Percentiles rank a stretch among this genome's conserved stretches.
Conservation (phyloP, 1,140 invertebrate species). For the Laupala kohalensis region DNA sequence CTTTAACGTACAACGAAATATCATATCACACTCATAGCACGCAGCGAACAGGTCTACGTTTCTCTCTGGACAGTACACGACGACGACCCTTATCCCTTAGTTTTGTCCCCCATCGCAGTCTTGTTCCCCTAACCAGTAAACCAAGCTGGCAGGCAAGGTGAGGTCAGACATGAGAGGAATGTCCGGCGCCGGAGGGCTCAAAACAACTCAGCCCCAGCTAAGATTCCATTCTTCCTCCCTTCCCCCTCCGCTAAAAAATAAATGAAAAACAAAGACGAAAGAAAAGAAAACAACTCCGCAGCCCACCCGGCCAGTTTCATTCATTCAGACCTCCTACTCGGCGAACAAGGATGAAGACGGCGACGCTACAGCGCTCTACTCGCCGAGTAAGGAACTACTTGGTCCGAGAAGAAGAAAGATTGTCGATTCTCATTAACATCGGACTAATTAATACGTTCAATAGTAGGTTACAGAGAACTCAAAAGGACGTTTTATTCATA, state of each 20-base stretch:
- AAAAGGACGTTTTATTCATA: too few species aligned
- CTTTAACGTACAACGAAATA: too few species aligned
- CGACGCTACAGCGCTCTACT: neutral
- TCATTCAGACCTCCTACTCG: constrained; percentile 15
- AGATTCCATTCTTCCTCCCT: constrained; percentile 13
- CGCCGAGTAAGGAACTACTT: neutral
- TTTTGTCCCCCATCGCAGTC: neutral
- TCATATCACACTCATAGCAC: too few species aligned
- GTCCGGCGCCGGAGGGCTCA: constrained; percentile 12
- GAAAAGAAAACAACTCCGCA: neutral
- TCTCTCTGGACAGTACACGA: neutral
- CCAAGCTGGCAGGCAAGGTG: constrained; percentile 8
- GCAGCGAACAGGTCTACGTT: too few species aligned
- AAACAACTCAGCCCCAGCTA: constrained; percentile 11
- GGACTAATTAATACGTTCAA: too few species aligned
- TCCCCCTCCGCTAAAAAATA: neutral
- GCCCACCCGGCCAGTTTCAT: constrained; percentile 15
- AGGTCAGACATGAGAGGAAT: constrained; percentile 15
- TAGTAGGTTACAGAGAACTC: too few species aligned
- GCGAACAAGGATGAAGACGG: neutral
- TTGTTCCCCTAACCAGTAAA: neutral
- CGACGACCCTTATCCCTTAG: neutral
- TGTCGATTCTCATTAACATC: too few species aligned
- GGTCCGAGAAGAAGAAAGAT: too few species aligned
- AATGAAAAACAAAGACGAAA: neutral